These are phyloP conservation scores for Elysia crispata DNA, from an alignment of 2,888 invertebrate species.

Conservation along the genomic window DNA sequence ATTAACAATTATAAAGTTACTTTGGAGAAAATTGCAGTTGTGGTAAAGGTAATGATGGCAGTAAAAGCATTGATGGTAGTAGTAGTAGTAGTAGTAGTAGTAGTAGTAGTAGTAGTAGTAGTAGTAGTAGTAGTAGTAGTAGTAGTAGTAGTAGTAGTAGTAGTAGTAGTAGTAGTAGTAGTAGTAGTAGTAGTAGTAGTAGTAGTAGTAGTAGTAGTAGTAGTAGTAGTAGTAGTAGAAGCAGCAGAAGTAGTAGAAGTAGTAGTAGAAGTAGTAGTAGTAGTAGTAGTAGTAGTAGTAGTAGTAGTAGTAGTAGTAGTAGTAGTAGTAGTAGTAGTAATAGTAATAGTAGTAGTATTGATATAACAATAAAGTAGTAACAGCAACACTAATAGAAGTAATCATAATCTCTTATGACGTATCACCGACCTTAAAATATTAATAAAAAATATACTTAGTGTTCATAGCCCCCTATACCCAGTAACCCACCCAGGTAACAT, in stretches of 20 bases:
- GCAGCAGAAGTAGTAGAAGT: constrained; percentile 39
- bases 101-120: constrained; percentile 26
- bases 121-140: constrained; percentile 40
- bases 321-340: no score
- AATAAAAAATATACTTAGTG: no score
- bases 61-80: neutral
- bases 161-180: constrained; percentile 32
- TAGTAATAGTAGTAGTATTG: no score
- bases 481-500: constrained; percentile 76
- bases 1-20: no score
- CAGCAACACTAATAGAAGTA: neutral
- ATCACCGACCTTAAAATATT: no score
- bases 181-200: constrained; percentile 42
- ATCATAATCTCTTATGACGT: no score
- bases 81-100: constrained; percentile 31
- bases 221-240: constrained; percentile 40
- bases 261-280: constrained; percentile 42
- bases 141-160: constrained; percentile 29
- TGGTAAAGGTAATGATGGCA: neutral
- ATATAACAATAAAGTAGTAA: neutral
- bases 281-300: constrained; percentile 33
- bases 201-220: constrained; percentile 42
- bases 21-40: neutral
- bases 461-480: no score
- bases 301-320: no score